These are phyloP conservation scores for Chrysotoxum bicinctum DNA, from an alignment of 2,888 invertebrate species.

Conservation along the genomic window DNA sequence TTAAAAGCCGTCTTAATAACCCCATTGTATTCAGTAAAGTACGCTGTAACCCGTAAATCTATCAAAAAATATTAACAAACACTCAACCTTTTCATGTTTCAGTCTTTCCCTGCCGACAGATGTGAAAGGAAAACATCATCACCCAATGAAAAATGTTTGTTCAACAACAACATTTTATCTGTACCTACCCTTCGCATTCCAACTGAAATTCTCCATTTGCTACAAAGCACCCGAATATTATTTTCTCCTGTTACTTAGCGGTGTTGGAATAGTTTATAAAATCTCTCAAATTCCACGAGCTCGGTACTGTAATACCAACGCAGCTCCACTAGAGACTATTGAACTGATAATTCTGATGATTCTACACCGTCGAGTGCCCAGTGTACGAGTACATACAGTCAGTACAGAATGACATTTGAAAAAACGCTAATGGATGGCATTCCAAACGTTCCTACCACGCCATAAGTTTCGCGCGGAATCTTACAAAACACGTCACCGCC, in stretches of 20 bases:
- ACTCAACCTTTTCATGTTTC: background rate
- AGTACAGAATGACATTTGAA: background rate
- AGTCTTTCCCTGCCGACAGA: background rate
- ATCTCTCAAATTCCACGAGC: conserved; percentile 62
- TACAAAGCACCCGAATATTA: conserved; percentile 57
- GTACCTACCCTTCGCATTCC: conserved; percentile 61
- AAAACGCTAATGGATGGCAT: conserved; percentile 16
- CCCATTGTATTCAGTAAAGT: no score
- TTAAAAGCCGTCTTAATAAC: no score
- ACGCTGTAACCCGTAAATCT: background rate
- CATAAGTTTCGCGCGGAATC: conserved; percentile 65
- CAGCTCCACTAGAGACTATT: background rate
- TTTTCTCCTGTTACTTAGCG: conserved; percentile 72
- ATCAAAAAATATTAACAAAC: no score
- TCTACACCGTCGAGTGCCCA: background rate
- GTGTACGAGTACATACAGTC: no score
- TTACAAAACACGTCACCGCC: conserved; percentile 70
- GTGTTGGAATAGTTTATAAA: conserved; percentile 69
- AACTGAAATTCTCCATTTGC: conserved; percentile 59
- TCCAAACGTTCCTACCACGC: conserved; percentile 58
- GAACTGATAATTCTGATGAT: background rate
- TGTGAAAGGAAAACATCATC: background rate
- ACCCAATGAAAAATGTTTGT: background rate
- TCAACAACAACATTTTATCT: background rate
- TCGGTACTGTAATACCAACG: background rate